Evolutionary conservation across 2,113 vertebrate species (phyloP), one percentile per base, ranked within the genome.

Genomic region (Cottus gobio): DNA sequence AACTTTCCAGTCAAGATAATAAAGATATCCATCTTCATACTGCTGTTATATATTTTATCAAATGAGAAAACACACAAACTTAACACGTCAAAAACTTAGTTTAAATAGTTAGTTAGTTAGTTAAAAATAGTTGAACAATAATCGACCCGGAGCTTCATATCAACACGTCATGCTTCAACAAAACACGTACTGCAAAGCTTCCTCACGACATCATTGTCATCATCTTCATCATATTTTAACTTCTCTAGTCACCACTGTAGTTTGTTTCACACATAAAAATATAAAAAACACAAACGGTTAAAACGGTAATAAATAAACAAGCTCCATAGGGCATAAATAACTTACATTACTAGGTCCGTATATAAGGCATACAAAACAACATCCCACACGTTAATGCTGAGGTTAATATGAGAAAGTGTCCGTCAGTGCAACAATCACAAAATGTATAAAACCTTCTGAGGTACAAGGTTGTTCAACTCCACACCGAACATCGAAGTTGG

Each of bases 331-430:
- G 86, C 83, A 89, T 83, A 73, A 85, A 86, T 83, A 90, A 86
- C 81, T 90, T 87, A 92, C 92, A 94, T 92, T 91, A 87, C 84
- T 87, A 87, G 86, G 84, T 93, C 90, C 84, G 75, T 71, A 34
- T 82, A 86, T 87, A 93, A 95, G 88, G 89, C 91, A 90, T 89
- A 91, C 75, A 91, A 92, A 87, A 92, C 84, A 85, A 85, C 84
- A 91, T 90, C 82, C 74, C 87, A 89, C 75, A 88, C 72, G 63
- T 68, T 62, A 82, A 86, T 54, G 72, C 44, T 84, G 87, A 91
- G 87, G 50, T 86, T 89, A 87, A 86, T 69, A 87, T 75, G n/a
- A 89, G 62, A 88, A 90, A 90, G 91, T 88, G 83, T 92, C 85
- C 61, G 61, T 90, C 92, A 93, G 94, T 94, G 94, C 93, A 93